phyloP scores from a whole-genome alignment of 2,888 invertebrate species.

The Gymnosoma rotundatum region DNA sequence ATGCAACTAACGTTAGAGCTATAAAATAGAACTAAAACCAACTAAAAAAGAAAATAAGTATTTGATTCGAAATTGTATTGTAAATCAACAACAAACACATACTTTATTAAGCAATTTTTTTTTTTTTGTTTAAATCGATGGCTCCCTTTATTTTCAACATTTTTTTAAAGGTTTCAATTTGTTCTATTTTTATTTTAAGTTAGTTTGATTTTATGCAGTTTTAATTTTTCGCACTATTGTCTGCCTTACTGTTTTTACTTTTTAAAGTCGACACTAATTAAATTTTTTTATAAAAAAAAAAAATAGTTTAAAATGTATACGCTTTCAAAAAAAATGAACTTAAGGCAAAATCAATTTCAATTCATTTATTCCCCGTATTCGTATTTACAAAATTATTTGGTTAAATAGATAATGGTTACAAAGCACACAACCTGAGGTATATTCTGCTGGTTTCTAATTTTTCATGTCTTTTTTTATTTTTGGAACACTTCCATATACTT shows the following conservation, averaged over 20 bases:
- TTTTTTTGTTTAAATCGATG: no score
- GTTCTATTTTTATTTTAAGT: conserved; percentile 31
- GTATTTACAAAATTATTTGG: no score
- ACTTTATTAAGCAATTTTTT: conserved; percentile 54
- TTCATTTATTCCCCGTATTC: no score
- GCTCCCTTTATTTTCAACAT: neutral
- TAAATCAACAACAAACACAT: conserved; percentile 49
- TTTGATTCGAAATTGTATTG: conserved; percentile 40
- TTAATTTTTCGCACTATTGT: neutral
- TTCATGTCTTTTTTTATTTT: neutral
- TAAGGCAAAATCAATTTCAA: no score
- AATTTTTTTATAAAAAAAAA: no score
- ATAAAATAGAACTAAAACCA: conserved; percentile 37
- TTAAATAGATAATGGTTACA: no score
- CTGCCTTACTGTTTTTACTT: no score
- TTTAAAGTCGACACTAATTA: no score
- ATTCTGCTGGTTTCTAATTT: no score
- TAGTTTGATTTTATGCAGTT: conserved; percentile 2
- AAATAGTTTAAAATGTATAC: no score
- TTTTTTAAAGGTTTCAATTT: neutral
- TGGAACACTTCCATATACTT: conserved; percentile 42
- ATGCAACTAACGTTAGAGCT: conserved; percentile 49
- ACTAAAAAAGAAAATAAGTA: conserved; percentile 27
- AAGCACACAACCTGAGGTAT: no score
- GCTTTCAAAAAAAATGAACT: no score